phyloP scores from a whole-genome alignment of 2,797 vertebrate genomes.

The Syndactyla subalaris region DNA sequence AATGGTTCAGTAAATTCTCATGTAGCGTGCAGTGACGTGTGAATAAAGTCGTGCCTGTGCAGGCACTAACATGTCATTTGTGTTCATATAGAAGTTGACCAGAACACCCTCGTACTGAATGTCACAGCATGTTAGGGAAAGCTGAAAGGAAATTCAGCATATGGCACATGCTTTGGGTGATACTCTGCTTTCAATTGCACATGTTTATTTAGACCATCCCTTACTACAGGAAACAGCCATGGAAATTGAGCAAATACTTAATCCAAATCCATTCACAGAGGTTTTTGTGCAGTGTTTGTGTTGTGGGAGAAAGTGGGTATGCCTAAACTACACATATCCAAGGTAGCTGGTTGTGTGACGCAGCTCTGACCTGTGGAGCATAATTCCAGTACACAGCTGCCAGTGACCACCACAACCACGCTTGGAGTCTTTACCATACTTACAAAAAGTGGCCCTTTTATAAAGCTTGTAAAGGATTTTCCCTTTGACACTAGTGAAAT shows the following conservation, averaged over 20 bases:
- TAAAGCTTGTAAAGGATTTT: neutral
- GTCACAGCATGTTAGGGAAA: neutral
- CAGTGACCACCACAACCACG: neutral
- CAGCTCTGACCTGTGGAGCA: rapidly evolving
- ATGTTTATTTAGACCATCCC: neutral
- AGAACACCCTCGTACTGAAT: neutral
- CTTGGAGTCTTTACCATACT: neutral
- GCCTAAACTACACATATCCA: neutral
- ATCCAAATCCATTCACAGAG: neutral
- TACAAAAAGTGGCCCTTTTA: neutral
- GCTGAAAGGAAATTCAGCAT: neutral
- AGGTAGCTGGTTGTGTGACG: neutral
- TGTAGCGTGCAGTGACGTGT: neutral
- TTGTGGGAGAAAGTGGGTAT: neutral
- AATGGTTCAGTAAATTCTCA: neutral
- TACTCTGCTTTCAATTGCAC: neutral
- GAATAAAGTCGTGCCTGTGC: neutral
- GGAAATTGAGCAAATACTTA: neutral
- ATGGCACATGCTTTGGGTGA: neutral
- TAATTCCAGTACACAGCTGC: neutral
- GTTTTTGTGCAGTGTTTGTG: neutral
- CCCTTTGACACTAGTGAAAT: neutral
- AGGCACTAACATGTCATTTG: neutral
- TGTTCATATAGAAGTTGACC: neutral
- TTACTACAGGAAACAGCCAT: neutral